phyloP scores from a whole-genome alignment of 2,113 vertebrate species.

The Chauna torquata region DNA sequence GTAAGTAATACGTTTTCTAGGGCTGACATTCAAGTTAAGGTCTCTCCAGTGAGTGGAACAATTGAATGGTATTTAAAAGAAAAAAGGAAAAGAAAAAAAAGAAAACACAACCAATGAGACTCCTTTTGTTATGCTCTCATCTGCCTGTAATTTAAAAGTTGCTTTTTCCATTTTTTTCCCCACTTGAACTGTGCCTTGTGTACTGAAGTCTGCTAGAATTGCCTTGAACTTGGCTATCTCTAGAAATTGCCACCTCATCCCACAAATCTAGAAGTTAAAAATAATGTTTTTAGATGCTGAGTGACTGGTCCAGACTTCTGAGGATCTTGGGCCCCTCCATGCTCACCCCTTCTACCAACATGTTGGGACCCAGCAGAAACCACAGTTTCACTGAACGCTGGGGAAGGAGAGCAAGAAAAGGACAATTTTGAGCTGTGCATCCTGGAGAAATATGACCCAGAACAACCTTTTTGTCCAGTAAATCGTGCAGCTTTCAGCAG shows the following conservation, averaged over 20 bases:
- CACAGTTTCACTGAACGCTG: neutral
- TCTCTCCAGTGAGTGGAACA: slow-evolving; percentile 21
- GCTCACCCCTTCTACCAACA: neutral
- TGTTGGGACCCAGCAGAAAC: neutral
- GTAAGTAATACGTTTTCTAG: slow-evolving; percentile 56
- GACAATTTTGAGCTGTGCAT: neutral
- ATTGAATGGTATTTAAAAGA: slow-evolving; percentile 12
- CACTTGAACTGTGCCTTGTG: neutral
- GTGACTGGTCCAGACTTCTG: neutral
- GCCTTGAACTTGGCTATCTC: neutral
- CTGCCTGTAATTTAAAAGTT: neutral
- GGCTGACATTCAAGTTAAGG: slow-evolving; percentile 52
- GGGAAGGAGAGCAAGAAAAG: neutral
- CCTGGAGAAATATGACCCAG: neutral
- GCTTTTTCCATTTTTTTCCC: neutral
- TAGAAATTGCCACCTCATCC: neutral
- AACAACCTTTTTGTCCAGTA: neutral
- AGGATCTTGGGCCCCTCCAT: neutral
- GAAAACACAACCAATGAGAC: neutral
- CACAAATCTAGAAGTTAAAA: neutral
- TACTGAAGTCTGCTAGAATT: neutral
- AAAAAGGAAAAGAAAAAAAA: neutral
- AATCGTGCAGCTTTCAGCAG: neutral
- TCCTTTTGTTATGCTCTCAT: neutral
- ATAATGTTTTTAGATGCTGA: neutral